Conservation (phyloP, 92 coral and sea anemone species). For the Pocillopora meandrina region DNA sequence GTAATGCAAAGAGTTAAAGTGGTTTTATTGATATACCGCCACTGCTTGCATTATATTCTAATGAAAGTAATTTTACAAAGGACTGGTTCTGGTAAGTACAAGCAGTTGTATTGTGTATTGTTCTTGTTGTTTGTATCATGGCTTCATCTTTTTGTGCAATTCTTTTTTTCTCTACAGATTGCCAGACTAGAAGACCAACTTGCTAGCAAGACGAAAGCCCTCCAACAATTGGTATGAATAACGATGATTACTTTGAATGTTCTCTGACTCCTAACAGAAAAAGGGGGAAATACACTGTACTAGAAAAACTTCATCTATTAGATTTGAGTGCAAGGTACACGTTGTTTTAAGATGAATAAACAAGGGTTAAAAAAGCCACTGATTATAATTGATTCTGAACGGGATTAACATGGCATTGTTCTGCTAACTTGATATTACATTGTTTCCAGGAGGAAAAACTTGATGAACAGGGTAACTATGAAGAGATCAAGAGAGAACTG, state of each 20-base stretch:
- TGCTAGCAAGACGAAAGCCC: constrained; percentile 75
- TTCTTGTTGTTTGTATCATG: background rate
- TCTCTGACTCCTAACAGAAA: too few species aligned
- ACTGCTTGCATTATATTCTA: too few species aligned
- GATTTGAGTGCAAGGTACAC: too few species aligned
- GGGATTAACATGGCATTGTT: too few species aligned
- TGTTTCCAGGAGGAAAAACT: constrained; percentile 76
- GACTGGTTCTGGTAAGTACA: background rate
- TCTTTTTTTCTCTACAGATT: constrained; percentile 45
- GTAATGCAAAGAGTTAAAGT: background rate
- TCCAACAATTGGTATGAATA: constrained; percentile 75
- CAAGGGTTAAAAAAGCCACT: background rate
- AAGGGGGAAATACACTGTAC: too few species aligned
- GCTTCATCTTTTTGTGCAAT: background rate
- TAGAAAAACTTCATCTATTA: too few species aligned
- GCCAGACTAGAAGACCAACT: constrained; percentile 86
- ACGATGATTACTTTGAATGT: background rate
- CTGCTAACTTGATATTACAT: too few species aligned
- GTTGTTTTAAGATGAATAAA: too few species aligned
- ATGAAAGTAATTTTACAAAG: too few species aligned
- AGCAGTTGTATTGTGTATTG: background rate
- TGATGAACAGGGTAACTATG: constrained; percentile 80
- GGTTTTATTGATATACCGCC: too few species aligned
- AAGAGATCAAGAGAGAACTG: constrained; percentile 91
- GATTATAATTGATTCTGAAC: too few species aligned